Evolutionary conservation across 2,797 vertebrate species (phyloP), one percentile per base, ranked within the genome.

Genomic region (Myotis myotis): DNA sequence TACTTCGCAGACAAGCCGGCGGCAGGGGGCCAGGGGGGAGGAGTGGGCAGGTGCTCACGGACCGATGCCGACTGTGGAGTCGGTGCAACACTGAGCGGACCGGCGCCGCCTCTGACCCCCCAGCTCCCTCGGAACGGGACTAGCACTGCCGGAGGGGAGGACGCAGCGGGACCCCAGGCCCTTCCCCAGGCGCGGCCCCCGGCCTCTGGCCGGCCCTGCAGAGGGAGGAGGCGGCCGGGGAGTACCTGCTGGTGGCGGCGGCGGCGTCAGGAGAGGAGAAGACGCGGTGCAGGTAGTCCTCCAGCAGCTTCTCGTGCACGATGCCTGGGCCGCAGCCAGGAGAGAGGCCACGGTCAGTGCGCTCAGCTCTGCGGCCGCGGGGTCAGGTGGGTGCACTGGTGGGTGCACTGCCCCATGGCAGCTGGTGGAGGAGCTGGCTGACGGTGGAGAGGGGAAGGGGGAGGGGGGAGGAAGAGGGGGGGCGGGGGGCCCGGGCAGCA

Each of bases 281-380:
- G 93, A 99, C 80, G 1, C 98, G 99, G 74, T 99, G 98, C 76
- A 99, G 98, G 96, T 99, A 99, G 97, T 99, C 99, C 87, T 99
- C 99, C 97, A 99, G 98, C 81, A 99, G 97, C 97, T 99, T 99
- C 98, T 99, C 99, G 11, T 99, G 99, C 80, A 99, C 99, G 0
- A 99, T 99, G 68, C 99, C 99, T 99, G 97, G 33, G 93, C 91
- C 82, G 96, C 71, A 94, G 47, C 81, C 33, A 79, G 76, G 95
- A 89, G 22, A 44, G 55, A 70, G 23, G 71, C 74, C 72, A 49
- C 0, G 5, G 36, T 96, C 74, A 84, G 64, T 23, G 30, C 8
- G 71, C 30, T 89, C 44, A 41, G 62, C 25, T 28, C 38, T 49
- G 33, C 41, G 23, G 23, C 23, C 57, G 0, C 5, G 8, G 25